Evolutionary conservation across 2,888 invertebrate species (phyloP).

Genomic region (Drosophila flavopinicola): DNA sequence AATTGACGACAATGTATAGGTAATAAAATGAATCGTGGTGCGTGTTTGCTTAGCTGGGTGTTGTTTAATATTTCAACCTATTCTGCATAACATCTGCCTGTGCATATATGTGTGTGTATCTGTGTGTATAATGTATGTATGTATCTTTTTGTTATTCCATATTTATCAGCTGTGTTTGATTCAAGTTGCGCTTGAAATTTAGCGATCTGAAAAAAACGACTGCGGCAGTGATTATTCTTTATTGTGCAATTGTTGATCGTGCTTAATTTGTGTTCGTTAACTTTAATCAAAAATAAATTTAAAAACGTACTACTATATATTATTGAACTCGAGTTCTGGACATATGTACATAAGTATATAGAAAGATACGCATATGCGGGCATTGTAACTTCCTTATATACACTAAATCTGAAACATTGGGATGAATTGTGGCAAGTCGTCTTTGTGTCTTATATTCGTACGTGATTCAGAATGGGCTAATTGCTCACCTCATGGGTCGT

Average conservation of each 20-base stretch:
- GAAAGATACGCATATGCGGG: neutral
- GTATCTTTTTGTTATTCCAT: neutral
- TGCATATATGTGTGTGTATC: neutral
- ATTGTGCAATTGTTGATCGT: neutral
- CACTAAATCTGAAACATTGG: no score
- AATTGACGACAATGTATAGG: neutral
- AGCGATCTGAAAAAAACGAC: neutral
- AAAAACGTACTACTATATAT: no score
- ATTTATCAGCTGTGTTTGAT: slow-evolving; percentile 10
- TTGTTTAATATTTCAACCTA: slow-evolving; percentile 3
- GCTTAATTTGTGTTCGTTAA: neutral
- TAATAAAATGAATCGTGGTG: neutral
- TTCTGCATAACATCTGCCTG: neutral
- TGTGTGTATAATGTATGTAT: slow-evolving; percentile 1
- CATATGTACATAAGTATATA: slow-evolving; percentile 1
- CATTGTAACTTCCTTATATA: neutral
- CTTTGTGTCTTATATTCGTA: no score
- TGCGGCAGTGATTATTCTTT: neutral
- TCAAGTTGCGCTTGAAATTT: slow-evolving; percentile 8
- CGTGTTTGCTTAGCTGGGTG: neutral
- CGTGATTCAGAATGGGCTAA: neutral
- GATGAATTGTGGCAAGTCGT: no score
- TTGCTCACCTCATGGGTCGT: neutral
- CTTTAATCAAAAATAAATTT: neutral
- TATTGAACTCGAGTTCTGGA: no score